These are phyloP conservation scores for Epizoanthus fatuus DNA, from an alignment of 92 coral and sea anemone species.

Conservation along the genomic window DNA sequence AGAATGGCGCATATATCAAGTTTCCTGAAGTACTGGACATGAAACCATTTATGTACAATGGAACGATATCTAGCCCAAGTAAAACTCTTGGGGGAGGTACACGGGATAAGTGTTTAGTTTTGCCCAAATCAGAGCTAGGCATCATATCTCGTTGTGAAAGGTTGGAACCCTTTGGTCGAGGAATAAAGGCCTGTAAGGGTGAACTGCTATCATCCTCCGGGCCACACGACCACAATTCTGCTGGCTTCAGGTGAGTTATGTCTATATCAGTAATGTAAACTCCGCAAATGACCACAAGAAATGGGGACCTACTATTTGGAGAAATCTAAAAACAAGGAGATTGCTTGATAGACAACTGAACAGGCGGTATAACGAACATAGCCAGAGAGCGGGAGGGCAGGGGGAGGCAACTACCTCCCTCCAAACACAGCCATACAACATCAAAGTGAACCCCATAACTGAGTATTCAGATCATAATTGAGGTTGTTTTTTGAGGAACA, in stretches of 20 bases:
- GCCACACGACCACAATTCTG: background rate
- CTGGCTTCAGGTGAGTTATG: background rate
- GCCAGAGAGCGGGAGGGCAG: too few species aligned
- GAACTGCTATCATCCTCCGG: background rate
- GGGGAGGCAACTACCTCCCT: too few species aligned
- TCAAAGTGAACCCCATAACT: too few species aligned
- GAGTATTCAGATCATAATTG: too few species aligned
- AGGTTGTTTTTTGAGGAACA: too few species aligned
- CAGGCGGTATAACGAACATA: too few species aligned
- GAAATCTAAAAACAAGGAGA: too few species aligned
- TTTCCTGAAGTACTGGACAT: slow-evolving; percentile 88
- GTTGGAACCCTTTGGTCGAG: background rate
- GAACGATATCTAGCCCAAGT: background rate
- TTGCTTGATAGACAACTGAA: too few species aligned
- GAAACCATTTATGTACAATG: slow-evolving; percentile 83
- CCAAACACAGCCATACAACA: too few species aligned
- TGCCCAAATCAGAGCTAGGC: background rate
- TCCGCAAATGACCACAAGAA: too few species aligned
- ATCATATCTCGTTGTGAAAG: background rate
- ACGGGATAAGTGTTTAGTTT: background rate
- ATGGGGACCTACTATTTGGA: too few species aligned
- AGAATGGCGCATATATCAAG: slow-evolving; percentile 79
- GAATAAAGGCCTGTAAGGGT: background rate
- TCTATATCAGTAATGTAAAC: too few species aligned
- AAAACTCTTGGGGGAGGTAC: slow-evolving; percentile 41